phyloP scores from a whole-genome alignment of 1,140 invertebrate species.

The Rhopalosiphum maidis region DNA sequence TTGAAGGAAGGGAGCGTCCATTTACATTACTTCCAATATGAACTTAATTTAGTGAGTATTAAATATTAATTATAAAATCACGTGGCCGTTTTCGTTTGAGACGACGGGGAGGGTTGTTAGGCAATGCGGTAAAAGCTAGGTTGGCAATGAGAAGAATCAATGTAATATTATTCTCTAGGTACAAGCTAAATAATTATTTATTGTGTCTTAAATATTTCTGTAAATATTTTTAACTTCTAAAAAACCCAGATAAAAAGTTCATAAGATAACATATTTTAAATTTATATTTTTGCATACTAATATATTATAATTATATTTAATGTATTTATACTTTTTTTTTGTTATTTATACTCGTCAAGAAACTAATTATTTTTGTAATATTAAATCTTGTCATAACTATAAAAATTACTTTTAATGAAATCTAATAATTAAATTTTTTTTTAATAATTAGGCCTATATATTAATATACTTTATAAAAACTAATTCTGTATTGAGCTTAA shows the following conservation, averaged over 20 bases:
- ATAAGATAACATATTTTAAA: neutral
- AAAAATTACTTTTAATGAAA: too few species aligned
- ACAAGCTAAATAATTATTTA: neutral
- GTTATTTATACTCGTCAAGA: neutral
- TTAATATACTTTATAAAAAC: neutral
- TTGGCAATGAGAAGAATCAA: too few species aligned
- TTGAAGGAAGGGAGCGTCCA: too few species aligned
- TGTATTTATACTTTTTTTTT: neutral
- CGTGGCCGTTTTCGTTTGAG: too few species aligned
- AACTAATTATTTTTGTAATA: neutral
- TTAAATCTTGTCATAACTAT: too few species aligned
- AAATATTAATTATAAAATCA: too few species aligned
- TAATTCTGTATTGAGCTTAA: neutral
- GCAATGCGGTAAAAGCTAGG: too few species aligned
- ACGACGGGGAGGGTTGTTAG: too few species aligned
- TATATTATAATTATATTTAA: neutral
- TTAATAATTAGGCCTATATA: neutral
- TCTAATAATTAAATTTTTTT: too few species aligned
- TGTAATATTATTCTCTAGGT: neutral
- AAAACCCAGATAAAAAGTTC: neutral
- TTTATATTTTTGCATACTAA: neutral
- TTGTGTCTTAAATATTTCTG: neutral
- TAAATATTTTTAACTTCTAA: neutral
- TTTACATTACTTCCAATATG: too few species aligned
- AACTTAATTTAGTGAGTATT: too few species aligned